These are phyloP conservation scores for Laticauda laticaudata DNA, from an alignment of 2,113 vertebrate genomes.

Conservation along the genomic window DNA sequence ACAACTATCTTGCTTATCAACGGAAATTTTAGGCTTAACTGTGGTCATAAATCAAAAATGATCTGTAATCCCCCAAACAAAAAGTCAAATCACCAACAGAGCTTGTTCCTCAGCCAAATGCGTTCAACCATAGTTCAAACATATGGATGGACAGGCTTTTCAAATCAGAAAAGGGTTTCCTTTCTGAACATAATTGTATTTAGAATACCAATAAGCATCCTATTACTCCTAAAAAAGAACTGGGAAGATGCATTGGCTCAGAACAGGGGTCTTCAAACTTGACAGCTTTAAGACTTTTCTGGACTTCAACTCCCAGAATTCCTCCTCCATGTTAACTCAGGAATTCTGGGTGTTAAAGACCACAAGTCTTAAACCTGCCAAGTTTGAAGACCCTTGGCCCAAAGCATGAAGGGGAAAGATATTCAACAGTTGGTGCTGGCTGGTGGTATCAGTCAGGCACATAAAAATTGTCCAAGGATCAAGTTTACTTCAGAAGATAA, in stretches of 20 bases:
- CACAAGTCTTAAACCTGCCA: too few relatives aligned
- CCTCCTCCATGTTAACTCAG: too few relatives aligned
- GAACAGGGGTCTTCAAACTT: neutral
- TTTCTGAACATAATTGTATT: neutral
- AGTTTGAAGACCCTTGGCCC: too few relatives aligned
- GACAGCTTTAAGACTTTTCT: too few relatives aligned
- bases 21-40: neutral
- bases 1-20: neutral
- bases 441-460: slow-evolving; percentile 34
- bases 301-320: too few relatives aligned
- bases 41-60: neutral
- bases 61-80: neutral
- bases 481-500: slow-evolving; percentile 47
- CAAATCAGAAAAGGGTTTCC: neutral
- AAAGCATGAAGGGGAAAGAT: slow-evolving; percentile 15
- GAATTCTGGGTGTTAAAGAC: too few relatives aligned
- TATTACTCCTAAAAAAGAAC: neutral
- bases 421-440: slow-evolving; percentile 37
- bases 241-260: neutral
- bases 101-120: neutral
- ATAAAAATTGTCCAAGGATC: slow-evolving; percentile 44
- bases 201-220: neutral
- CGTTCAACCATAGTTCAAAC: neutral
- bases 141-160: neutral
- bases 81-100: neutral